A percentile compares a stretch with the other conserved stretches of the same genome.
Conservation (phyloP, 2,888 invertebrate genomes). For the Branchellion lobata region DNA sequence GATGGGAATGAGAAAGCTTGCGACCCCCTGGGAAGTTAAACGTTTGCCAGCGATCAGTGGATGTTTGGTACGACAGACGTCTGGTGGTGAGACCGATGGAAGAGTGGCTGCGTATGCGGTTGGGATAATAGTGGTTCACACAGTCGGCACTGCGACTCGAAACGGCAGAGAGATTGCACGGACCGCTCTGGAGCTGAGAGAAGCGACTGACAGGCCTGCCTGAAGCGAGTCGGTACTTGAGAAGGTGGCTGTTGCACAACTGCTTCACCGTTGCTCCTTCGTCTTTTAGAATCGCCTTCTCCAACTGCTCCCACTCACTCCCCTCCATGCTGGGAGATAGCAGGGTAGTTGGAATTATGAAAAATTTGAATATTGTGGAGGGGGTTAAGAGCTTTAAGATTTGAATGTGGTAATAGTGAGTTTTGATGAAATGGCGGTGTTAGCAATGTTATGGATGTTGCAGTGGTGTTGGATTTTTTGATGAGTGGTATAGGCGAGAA, state of each 20-base stretch:
- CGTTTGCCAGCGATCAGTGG: conserved; percentile 18
- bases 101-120: conserved; percentile 45
- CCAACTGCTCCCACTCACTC: conserved; percentile 22
- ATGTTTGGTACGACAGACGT: conserved; percentile 36
- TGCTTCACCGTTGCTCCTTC: conserved; percentile 14
- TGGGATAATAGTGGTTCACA: conserved; percentile 38
- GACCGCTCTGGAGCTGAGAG: neutral
- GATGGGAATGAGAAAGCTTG: conserved; percentile 45
- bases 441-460: too few species aligned
- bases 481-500: too few species aligned
- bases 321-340: neutral
- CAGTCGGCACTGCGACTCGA: conserved; percentile 35
- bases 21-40: conserved; percentile 26
- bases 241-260: conserved; percentile 6
- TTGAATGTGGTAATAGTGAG: too few species aligned
- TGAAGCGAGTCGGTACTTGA: conserved; percentile 21
- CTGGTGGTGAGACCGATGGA: conserved; percentile 42
- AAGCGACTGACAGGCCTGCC: conserved; percentile 1
- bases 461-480: too few species aligned
- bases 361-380: too few species aligned
- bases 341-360: too few species aligned
- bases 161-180: conserved; percentile 20
- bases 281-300: conserved; percentile 41
- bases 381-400: too few species aligned
- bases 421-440: too few species aligned